Evolutionary conservation across 2,797 vertebrate species (phyloP), one percentile per base, ranked within the genome.

Genomic region (Sternarchorhynchus goeldii): DNA sequence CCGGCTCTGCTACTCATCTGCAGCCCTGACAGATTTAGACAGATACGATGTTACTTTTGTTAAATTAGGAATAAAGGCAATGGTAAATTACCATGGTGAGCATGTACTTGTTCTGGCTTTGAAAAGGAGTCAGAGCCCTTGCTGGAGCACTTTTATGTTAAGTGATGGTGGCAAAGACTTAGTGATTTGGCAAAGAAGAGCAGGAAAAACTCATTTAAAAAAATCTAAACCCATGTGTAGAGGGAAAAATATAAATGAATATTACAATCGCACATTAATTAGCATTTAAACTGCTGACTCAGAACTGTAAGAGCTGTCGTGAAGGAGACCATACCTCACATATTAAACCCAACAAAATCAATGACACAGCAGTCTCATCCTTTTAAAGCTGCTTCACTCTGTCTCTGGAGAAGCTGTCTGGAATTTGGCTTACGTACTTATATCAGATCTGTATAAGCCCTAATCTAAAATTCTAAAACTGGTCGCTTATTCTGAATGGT

Each of bases 121-220:
- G 70, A 72, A 45, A 56, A 65, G 71, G 53, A 78, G 41, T 74
- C 50, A 14, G 56, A 84, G 68, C 78, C 64, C 53, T 65, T 68
- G 80, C 68, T 76, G 77, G 84, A 85, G 73, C 70, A 79, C 82
- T 82, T 63, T 77, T 67, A 73, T 62, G 75, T 77, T 77, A 57
- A 56, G 41, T 56, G 60, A 68, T 41, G 41, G 62, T 41, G 68
- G 68, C 12, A 50, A 50, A 10, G 12, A 2, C 45, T 50, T 50
- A 50, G 45, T 60, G 68, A 73, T 65, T 73, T 73, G 21, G 56
- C 18, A n/a, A 57, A 60, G 56, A 7, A 67, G 21, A 62, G 55
- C 39, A 41, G 72, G 59, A 66, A 4, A 41, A 18, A 62, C 1
- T 64, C 8, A 32, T 21, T 12, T 29, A n/a, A 55, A 55, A n/a